Percentiles rank a stretch among this genome's conserved stretches.
phyloP scores from a whole-genome alignment of 1,140 invertebrate species.

The Papilio polytes region DNA sequence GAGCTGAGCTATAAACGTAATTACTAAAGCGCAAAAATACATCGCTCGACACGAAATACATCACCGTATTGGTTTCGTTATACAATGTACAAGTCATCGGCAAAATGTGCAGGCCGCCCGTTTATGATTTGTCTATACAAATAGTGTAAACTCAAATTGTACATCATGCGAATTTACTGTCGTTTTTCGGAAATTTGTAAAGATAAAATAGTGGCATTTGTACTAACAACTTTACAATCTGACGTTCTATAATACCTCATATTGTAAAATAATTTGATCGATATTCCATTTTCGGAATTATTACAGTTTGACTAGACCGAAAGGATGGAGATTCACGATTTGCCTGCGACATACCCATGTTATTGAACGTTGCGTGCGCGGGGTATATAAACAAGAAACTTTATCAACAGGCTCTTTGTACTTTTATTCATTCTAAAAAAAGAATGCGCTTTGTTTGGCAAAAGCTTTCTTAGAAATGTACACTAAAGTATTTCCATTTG shows the following conservation, averaged over 20 bases:
- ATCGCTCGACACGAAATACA: neutral
- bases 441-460: neutral
- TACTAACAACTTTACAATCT: no score
- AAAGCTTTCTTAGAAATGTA: neutral
- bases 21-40: neutral
- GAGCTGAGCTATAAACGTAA: neutral
- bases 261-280: no score
- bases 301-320: no score
- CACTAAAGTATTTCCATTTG: neutral
- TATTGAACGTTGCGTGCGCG: constrained; percentile 2
- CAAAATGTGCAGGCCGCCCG: neutral
- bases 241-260: no score
- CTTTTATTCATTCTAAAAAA: neutral
- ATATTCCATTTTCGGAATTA: no score
- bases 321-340: neutral
- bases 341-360: neutral
- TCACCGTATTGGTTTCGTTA: neutral
- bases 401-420: neutral
- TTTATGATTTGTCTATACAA: neutral
- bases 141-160: neutral
- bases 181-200: no score
- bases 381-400: neutral
- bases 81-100: neutral
- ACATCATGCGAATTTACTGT: no score
- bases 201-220: no score